Percentiles rank a stretch among this genome's conserved stretches.
These are phyloP conservation scores for Aphodius sticticus DNA, from an alignment of 2,888 invertebrate genomes.

Conservation along the genomic window DNA sequence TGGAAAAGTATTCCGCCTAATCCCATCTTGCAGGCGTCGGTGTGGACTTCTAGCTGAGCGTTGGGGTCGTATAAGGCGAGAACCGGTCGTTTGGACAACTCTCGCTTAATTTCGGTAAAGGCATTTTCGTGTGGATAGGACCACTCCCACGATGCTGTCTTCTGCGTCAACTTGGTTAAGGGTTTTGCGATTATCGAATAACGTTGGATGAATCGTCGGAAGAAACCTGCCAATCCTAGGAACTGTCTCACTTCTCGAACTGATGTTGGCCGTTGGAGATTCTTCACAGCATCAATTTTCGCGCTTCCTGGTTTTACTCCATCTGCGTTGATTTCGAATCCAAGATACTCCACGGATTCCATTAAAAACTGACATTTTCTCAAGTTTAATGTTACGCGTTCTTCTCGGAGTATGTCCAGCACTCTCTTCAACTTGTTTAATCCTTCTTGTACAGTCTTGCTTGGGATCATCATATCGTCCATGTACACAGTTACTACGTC, in stretches of 20 bases:
- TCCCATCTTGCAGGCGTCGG: conserved; percentile 47
- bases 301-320: conserved; percentile 33
- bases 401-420: conserved; percentile 27
- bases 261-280: conserved; percentile 5
- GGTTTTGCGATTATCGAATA: conserved; percentile 23
- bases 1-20: conserved; percentile 49
- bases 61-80: conserved; percentile 38
- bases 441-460: conserved; percentile 38
- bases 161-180: conserved; percentile 25
- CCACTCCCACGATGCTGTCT: conserved; percentile 13
- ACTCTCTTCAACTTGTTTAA: conserved; percentile 28
- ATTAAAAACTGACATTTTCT: conserved; percentile 20
- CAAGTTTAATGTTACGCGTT: conserved; percentile 7
- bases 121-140: conserved; percentile 13
- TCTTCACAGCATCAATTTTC: conserved; percentile 19
- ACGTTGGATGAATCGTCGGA: conserved; percentile 29
- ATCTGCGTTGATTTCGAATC: conserved; percentile 13
- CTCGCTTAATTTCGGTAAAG: conserved; percentile 5
- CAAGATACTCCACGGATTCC: conserved; percentile 21
- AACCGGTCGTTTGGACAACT: conserved; percentile 29
- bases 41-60: conserved; percentile 42
- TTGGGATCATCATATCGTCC: conserved; percentile 40
- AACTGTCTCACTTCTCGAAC: conserved; percentile 16
- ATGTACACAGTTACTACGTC: conserved; percentile 34
- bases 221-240: conserved; percentile 20